These are phyloP conservation scores for Hydrocynus forskahlii DNA, from an alignment of 2,797 vertebrate genomes.

Conservation along the genomic window DNA sequence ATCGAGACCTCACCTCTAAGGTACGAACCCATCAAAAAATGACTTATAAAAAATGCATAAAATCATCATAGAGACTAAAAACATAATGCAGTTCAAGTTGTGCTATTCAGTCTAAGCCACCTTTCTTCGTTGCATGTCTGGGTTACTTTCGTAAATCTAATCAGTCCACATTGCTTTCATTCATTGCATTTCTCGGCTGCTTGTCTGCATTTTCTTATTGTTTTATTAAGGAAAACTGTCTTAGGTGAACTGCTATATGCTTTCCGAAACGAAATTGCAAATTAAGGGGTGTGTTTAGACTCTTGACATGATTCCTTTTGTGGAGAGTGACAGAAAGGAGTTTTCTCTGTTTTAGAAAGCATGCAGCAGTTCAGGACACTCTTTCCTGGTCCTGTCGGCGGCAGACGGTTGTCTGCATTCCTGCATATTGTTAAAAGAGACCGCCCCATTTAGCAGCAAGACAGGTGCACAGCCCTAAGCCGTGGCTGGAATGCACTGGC, in stretches of 20 bases:
- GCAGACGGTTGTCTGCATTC: neutral
- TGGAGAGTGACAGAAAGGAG: neutral
- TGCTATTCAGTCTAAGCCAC: too few relatives aligned
- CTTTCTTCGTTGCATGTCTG: too few relatives aligned
- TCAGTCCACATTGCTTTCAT: neutral
- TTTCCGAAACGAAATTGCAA: neutral
- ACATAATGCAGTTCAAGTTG: too few relatives aligned
- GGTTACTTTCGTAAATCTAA: neutral
- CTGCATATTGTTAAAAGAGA: neutral
- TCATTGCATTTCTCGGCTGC: neutral
- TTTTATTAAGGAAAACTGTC: too few relatives aligned
- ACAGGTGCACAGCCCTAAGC: conserved; percentile 9
- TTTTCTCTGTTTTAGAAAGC: neutral
- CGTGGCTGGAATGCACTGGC: conserved; percentile 23
- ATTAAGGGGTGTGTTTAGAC: neutral
- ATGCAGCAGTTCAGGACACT: too few relatives aligned
- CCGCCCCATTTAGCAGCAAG: neutral
- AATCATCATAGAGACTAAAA: neutral
- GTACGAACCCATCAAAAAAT: conserved; percentile 65
- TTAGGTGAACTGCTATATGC: neutral
- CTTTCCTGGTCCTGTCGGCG: neutral
- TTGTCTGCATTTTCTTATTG: neutral
- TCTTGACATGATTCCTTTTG: too few relatives aligned
- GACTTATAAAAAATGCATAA: neutral
- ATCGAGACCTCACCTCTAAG: conserved; percentile 98